Base-by-base conservation (phyloP, 2,113 vertebrate species). In the Grus americana region DNA sequence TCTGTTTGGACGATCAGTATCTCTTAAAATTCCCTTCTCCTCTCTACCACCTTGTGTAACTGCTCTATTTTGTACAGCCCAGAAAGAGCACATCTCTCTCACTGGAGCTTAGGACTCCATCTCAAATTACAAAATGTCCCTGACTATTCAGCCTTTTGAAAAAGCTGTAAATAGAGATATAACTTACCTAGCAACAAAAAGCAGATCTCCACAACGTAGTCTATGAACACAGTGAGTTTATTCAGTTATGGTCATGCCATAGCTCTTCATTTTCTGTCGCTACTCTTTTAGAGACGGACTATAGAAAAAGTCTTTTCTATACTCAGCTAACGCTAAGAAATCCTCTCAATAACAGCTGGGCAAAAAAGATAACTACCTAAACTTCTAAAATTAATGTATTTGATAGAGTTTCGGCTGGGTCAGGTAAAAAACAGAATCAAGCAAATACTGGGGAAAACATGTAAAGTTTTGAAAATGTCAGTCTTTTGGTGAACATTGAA, bases 141-240 rank as follows among this genome's bases (percentile, higher is more conserved):
- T 95, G 86, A 82, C 78, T 93, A 92, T 89, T 94, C 86, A 93
- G 86, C 58, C 76, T 82, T 96, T 94, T 91, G 78, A 94, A 87
- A 93, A 94, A 93, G 86, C 73, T 89, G 91, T 87, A 96, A 95
- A 94, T 86, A 91, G 96, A 94, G 86, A 79, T 96, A 95, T 92
- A 94, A 92, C 94, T 93, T 94, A 96, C 93, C 91, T 95, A 96
- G 95, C 88, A 96, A 96, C 96, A 96, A 95, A 96, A 92, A 92
- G 50, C 40, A 90, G 70, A 92, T 93, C 76, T 92, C 34, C 73
- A 82, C 73, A 93, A 79, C 66, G 57, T 49, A 70, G 57, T 40
- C 92, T 81, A n/a, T 14, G 80, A 96, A 79, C 34, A 84, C 70
- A 94, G 62, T 58, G 90, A 91, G 54, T 79, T 95, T 79, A 92